Evolutionary conservation across 1,140 invertebrate species (phyloP), one percentile per base, ranked within the genome.

Genomic region (Tachypleus tridentatus): DNA sequence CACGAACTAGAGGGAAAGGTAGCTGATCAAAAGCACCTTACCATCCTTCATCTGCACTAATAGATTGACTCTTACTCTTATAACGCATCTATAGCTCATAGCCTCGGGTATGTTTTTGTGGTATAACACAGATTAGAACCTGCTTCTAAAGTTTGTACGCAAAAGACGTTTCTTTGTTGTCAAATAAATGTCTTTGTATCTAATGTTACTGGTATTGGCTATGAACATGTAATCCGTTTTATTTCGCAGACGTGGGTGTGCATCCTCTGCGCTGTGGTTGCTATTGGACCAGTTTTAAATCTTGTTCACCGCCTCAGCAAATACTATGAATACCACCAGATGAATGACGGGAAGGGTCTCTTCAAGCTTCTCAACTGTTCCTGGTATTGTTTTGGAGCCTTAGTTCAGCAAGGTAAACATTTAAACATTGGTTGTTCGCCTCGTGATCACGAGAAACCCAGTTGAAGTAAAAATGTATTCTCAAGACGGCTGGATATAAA

Each of bases 301-400:
- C 71, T 83, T 3, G 81, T 93, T 4, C 87, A 93, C 75, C 81
- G 83, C 4, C 72, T 81, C 7, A 88, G 86, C 70, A 86, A 85
- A 0, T 85, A 83, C 68, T 86, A 88, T 69, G 82, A 85, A 64
- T 82, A 83, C 64, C 70, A 79, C 64, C 67, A 74, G 8, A 62
- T 74, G 49, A 67, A 68, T 8, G 66, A 73, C 57, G 81, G 81
- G 6, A 80, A 80, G 10, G 85, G 85, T 3, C 76, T 91, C 6
- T 82, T 83, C 8, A 83, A n/a, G n/a, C 48, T 68, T 3, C 56
- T 29, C 8, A 68, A 70, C 48, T 93, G 89, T 73, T 82, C 88
- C 61, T 93, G 91, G 91, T 94, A 94, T 70, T 82, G 91, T 71
- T 93, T 91, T 74, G 91, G 91, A 0, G 89, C 92, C 10, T 77